Percentiles rank a stretch among this genome's conserved stretches.
phyloP scores from a whole-genome alignment of 1,140 invertebrate genomes.

The Drosophila kikkawai region DNA sequence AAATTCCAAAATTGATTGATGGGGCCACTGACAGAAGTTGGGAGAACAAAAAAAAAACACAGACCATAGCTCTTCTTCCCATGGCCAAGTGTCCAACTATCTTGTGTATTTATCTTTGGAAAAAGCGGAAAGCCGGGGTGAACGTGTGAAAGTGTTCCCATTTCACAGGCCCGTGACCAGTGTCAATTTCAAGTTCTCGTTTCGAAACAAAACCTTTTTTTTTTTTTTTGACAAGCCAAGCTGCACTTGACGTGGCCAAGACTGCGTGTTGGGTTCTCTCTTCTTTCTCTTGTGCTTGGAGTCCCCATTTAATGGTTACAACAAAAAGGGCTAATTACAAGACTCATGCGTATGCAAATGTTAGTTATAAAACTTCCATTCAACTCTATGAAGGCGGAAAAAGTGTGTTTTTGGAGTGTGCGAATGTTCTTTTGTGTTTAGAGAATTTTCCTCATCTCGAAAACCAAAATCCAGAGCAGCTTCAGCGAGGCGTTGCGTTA shows the following conservation, averaged over 20 bases:
- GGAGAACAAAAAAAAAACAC: background rate
- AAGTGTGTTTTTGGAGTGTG: constrained; percentile 76
- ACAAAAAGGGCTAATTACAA: constrained; percentile 60
- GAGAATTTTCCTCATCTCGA: background rate
- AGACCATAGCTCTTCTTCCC: constrained; percentile 5
- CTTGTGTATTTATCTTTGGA: background rate
- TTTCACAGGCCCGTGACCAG: constrained; percentile 49
- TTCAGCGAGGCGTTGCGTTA: constrained; percentile 42
- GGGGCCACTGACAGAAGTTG: constrained; percentile 1
- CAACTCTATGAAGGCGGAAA: constrained; percentile 26
- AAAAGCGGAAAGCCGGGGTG: constrained; percentile 16
- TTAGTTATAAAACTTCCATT: constrained; percentile 3
- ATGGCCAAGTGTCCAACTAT: constrained; percentile 1
- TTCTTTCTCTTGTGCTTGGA: constrained; percentile 3
- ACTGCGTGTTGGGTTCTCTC: constrained; percentile 40
- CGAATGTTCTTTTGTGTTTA: constrained; percentile 52
- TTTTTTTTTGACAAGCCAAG: constrained; percentile 11
- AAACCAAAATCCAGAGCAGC: constrained; percentile 36
- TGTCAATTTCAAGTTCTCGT: constrained; percentile 68
- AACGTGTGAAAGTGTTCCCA: constrained; percentile 79
- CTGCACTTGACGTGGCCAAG: constrained; percentile 41
- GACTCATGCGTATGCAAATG: constrained; percentile 70
- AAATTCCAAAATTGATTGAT: constrained; percentile 39
- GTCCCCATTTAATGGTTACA: constrained; percentile 53
- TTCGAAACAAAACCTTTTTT: constrained; percentile 37